These are phyloP conservation scores for Iguana delicatissima DNA, from an alignment of 2,797 vertebrate species.

Conservation along the genomic window DNA sequence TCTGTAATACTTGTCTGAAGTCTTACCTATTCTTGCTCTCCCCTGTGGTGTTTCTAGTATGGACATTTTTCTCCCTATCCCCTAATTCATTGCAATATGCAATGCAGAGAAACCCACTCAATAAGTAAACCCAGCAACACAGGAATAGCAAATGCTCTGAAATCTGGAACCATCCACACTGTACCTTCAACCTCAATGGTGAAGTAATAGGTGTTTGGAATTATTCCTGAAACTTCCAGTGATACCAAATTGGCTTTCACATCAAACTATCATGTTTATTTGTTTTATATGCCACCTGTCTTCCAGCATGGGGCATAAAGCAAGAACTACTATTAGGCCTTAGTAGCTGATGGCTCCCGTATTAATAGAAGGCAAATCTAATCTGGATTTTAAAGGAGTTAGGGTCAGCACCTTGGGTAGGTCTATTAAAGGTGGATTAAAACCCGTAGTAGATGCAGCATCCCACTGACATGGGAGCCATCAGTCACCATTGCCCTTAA, in stretches of 20 bases:
- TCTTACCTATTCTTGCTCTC: not conserved
- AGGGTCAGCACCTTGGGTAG: not conserved
- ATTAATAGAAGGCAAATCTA: not conserved
- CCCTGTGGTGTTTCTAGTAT: not conserved
- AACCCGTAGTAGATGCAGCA: no score
- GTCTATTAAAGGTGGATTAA: no score
- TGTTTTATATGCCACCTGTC: no score
- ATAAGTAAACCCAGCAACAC: not conserved
- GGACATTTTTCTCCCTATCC: not conserved
- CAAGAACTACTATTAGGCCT: no score
- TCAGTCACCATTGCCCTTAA: not conserved
- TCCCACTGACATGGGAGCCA: no score
- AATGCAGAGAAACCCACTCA: not conserved
- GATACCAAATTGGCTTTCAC: not conserved
- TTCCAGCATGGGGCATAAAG: no score
- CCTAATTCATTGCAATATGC: not conserved
- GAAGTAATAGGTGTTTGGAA: not conserved
- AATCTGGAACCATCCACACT: not conserved
- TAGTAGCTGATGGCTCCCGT: no score
- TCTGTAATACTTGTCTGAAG: not conserved
- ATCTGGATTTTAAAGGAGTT: not conserved
- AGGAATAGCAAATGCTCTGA: not conserved
- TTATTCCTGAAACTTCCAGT: not conserved
- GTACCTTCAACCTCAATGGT: not conserved
- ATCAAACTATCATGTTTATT: not conserved